A percentile compares a stretch with the other conserved stretches of the same genome.
Conservation (phyloP, 2,888 invertebrate species). For the Lycia hirtaria region DNA sequence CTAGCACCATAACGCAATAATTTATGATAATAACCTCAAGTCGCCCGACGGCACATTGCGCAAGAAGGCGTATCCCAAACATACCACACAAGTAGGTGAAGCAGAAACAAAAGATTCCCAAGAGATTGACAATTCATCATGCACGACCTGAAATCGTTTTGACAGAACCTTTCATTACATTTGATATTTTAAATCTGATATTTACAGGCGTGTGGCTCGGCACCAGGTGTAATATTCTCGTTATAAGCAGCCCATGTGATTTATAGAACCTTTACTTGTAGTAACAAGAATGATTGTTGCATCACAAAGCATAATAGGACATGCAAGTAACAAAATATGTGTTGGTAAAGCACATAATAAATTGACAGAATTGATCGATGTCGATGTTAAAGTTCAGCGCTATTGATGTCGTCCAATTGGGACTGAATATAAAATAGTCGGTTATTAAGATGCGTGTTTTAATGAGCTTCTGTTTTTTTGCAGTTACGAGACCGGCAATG, state of each 20-base stretch:
- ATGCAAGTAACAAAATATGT: background rate
- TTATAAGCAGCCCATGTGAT: constrained; percentile 47
- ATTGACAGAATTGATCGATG: constrained; percentile 35
- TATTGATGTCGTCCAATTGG: constrained; percentile 24
- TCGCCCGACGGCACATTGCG: constrained; percentile 26
- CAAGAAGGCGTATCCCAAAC: constrained; percentile 29
- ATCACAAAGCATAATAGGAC: constrained; percentile 26
- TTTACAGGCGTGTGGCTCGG: constrained; percentile 55
- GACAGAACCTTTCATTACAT: constrained; percentile 64
- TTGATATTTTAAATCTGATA: constrained; percentile 72
- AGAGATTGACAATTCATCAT: constrained; percentile 65
- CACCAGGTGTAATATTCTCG: constrained; percentile 47
- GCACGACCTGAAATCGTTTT: constrained; percentile 60
- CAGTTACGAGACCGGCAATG: constrained; percentile 91
- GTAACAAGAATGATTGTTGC: constrained; percentile 36
- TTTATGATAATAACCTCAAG: constrained; percentile 39
- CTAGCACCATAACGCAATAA: constrained; percentile 32
- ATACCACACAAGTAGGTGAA: constrained; percentile 24
- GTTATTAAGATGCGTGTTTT: constrained; percentile 6
- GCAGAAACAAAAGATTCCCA: constrained; percentile 57
- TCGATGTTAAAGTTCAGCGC: constrained; percentile 30
- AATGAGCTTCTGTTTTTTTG: constrained; percentile 40
- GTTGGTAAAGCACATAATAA: constrained; percentile 11
- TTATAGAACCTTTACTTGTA: constrained; percentile 48
- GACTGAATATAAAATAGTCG: constrained; percentile 12